Percentiles rank a stretch among this genome's conserved stretches.
Evolutionary conservation across 2,113 vertebrate species (phyloP).

Genomic region (Theropithecus gelada): DNA sequence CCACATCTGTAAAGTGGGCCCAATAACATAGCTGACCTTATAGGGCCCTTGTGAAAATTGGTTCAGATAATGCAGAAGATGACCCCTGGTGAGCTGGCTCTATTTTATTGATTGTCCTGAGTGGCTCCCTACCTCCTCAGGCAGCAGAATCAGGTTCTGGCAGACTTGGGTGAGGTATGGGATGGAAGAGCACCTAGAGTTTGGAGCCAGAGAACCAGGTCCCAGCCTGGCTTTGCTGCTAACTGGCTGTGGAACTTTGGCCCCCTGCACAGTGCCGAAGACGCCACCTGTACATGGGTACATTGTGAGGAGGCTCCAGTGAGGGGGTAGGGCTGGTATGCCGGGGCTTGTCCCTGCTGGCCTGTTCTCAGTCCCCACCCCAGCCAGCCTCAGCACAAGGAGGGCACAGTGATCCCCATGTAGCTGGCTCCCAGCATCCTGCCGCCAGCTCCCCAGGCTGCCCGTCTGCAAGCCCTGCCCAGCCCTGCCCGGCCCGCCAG

Average conservation of each 20-base stretch:
- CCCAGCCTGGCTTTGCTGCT: neutral
- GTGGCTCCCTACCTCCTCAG: neutral
- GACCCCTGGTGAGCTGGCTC: neutral
- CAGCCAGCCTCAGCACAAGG: neutral
- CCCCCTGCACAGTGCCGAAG: neutral
- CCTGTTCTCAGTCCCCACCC: neutral
- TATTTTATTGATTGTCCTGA: neutral
- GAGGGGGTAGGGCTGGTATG: neutral
- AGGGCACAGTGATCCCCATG: slow-evolving; percentile 27
- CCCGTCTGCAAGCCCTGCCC: slow-evolving; percentile 39
- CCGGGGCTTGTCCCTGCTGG: neutral
- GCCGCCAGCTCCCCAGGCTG: slow-evolving; percentile 55
- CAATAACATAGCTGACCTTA: neutral
- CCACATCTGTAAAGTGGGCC: neutral
- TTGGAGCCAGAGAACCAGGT: neutral
- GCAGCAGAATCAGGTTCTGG: neutral
- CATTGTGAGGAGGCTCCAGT: neutral
- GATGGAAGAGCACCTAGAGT: neutral
- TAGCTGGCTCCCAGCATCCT: slow-evolving; percentile 60
- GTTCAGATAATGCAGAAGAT: neutral
- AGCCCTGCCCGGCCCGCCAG: slow-evolving; percentile 62
- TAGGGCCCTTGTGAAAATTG: neutral
- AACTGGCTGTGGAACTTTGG: neutral
- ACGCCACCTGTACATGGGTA: neutral
- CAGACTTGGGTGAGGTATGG: neutral